Base-by-base conservation (phyloP, 1,140 invertebrate species). In the Schlechtendalia chinensis region DNA sequence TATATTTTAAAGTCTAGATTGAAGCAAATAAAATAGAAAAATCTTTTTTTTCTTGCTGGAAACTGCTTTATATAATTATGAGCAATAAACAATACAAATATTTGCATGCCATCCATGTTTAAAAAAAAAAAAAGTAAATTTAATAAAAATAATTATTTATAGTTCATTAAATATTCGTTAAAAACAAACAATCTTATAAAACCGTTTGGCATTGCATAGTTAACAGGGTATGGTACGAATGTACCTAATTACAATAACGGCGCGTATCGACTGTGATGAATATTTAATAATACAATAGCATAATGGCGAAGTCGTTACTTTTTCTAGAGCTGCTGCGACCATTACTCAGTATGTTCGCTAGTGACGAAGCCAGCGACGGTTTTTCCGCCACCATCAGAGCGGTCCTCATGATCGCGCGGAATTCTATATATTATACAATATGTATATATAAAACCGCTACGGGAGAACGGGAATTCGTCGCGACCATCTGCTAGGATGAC, bases 311-410 rank as follows among this genome's bases (percentile, higher is more conserved):
- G 32, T 39, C 3, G 14, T 82, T 82, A 94, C 96, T 96, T 92
- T 98, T 98, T 85, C 93, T 90, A 0, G 91, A 89, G 16, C 87
- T 90, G 85, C 91, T 90, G 84, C 91, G 91, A 69, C 93, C 93
- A 87, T 96, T 94, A 82, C 96, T 98, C 79, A 99, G 89, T 84
- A 99, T 98, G 85, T 92, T 93, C 0, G 98, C 96, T 47, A 99
- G 89, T 47, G 96, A 96, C 84, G 94, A 92, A 24, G 98, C 98
- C 85, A 99, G 86, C 67, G 97, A 98, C 12, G 98, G 98, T 90
- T 99, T 99, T 86, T 99, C 98, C 83, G 98, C 98, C 82, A 99
- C 96, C 98, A 99, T 99, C 83, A 99, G 90, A 56, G 95, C 96
- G 11, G 90, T 93, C 87, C 93, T 96, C 96, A 96, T 95, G 17